Evolutionary conservation across 2,113 vertebrate species (phyloP), one percentile per base, ranked within the genome.

Genomic region (Brienomyrus longianalis): DNA sequence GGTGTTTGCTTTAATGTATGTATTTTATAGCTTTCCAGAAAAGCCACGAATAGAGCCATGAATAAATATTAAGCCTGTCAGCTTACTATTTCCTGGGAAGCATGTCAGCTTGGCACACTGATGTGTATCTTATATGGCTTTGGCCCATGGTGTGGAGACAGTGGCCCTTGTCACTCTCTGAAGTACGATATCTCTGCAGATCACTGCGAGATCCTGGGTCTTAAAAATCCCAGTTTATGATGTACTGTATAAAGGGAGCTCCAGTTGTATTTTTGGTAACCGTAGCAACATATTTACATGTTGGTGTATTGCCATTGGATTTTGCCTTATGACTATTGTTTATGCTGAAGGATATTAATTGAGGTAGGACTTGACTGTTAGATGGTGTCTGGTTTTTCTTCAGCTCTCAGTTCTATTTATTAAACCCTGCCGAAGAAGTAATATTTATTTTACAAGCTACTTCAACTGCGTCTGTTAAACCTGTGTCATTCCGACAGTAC

Each of bases 311-410:
- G 39, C 59, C 66, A 19, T 43, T 74, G 62, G 3, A 43, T 87
- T 54, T 45, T 43, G 47, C 85, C 47, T 77, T 56, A 56, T 77
- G 85, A 77, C 62, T 43, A 15, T 15, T 86, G 83, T 90, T 90
- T 90, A 86, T 56, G 17, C 43, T 21, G 52, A 85, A 83, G 80
- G 11, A 56, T 59, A 43, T 89, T 23, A 89, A 89, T 88, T 88
- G 47, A 70, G 23, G 4, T 21, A 83, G 35, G 51, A 84, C 23
- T 89, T 43, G 77, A 31, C 48, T 85, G 39, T 51, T 45, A 54
- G 51, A 84, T 50, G 77, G 88, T 59, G 39, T 84, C 89, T 89
- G 89, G 31, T 59, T 89, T 89, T 84, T 83, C 27, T 83, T 83
- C 47, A 8, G 35, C 8, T 50, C 51, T 27, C 74, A 23, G 17